A percentile compares a stretch with the other conserved stretches of the same genome.
Conservation (phyloP, 2,113 vertebrate genomes). For the Elachura formosa region DNA sequence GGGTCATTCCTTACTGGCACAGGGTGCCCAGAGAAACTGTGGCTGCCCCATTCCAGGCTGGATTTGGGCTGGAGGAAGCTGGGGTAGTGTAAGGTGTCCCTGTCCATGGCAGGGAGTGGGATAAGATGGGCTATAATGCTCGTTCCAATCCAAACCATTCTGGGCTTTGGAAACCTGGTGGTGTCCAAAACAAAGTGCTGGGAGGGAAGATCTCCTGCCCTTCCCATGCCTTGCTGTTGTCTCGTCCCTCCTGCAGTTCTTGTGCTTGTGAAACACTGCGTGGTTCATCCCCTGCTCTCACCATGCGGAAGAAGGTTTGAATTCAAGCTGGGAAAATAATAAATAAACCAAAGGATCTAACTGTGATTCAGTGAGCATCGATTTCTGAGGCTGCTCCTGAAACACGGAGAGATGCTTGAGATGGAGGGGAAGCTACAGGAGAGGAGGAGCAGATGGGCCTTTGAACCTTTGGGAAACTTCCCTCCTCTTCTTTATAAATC, state of each 20-base stretch:
- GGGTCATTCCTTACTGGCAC: not conserved
- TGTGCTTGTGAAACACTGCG: not conserved
- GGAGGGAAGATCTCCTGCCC: not conserved
- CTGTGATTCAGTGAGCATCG: not conserved
- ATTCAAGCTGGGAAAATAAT: constrained; percentile 38
- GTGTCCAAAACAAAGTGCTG: rapidly evolving
- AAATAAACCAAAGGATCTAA: constrained; percentile 55
- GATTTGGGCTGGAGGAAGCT: not conserved
- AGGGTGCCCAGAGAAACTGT: not conserved
- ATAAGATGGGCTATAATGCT: not conserved
- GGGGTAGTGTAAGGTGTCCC: not conserved
- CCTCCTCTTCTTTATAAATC: not conserved
- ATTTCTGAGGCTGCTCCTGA: not conserved
- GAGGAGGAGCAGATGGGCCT: not conserved
- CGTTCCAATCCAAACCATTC: not conserved
- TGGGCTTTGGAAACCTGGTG: not conserved
- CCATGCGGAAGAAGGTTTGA: not conserved
- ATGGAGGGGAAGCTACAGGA: not conserved
- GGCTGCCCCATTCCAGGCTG: not conserved
- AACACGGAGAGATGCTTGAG: not conserved
- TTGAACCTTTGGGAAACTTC: not conserved
- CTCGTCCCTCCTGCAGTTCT: rapidly evolving
- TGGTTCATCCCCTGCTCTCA: not conserved
- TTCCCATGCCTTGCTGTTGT: rapidly evolving
- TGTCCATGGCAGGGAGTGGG: not conserved